Evolutionary conservation across 2,797 vertebrate genomes (phyloP), one percentile per base, ranked within the genome.

Genomic region (Malacoctenus gilli): DNA sequence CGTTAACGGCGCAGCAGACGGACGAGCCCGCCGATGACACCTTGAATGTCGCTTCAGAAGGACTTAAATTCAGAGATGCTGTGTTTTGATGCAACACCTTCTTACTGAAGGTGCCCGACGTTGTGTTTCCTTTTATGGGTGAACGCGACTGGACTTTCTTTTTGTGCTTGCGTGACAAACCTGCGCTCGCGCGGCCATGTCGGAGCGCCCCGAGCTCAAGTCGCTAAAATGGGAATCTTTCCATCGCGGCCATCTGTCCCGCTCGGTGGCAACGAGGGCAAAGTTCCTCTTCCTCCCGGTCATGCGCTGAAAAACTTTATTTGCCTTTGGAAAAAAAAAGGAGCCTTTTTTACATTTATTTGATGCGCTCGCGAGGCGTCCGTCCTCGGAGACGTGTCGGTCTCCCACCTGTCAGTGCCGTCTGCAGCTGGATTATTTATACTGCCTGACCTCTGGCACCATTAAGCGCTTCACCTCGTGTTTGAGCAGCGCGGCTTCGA

Each of bases 1-100:
- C n/a, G 46, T 67, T 73, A 77, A 77, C 60, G 82, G 59, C 40
- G 59, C 53, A 20, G 54, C 8, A 3, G 51, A 44, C 67, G 4
- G 46, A 5, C 12, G 15, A 50, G 59, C 50, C 66, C 49, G 8
- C 35, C 8, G 25, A 41, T 35, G 51, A 67, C 35, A 31, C 9
- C 2, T n/a, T n/a, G n/a, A n/a, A n/a, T n/a, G n/a, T n/a, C n/a
- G n/a, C n/a, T n/a, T 37, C 35, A 49, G 16, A 15, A 0, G n/a
- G 14, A 30, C 43, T 20, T n/a, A 39, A 62, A 34, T 9, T 50
- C 43, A 15, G 20, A 20, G 30, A n/a, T n/a, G n/a, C n/a, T n/a
- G n/a, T n/a, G n/a, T n/a, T n/a, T n/a, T n/a, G n/a, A n/a, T n/a
- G 9, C 8, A 37, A 8, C 16, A 8, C 2, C 35, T 1, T 14